Conservation (phyloP, 2,888 invertebrate species). For the Hyppa rectilinea region DNA sequence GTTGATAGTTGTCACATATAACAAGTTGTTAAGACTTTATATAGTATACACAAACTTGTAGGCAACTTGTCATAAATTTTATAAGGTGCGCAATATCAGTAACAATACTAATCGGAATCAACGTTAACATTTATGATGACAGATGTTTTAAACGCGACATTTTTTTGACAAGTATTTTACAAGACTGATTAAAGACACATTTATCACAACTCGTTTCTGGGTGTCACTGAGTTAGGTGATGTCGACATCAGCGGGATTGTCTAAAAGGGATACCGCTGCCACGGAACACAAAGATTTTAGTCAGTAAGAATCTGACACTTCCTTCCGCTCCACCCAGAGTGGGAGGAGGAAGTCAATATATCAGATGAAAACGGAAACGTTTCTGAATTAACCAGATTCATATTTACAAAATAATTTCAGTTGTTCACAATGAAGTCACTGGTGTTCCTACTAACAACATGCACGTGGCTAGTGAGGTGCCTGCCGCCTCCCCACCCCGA, state of each 20-base stretch:
- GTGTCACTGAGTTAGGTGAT: background rate
- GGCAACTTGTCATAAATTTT: background rate
- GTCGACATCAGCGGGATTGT: too few species aligned
- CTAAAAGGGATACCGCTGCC: too few species aligned
- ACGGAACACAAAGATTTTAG: too few species aligned
- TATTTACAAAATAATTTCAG: conserved; percentile 36
- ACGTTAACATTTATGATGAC: background rate
- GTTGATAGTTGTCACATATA: background rate
- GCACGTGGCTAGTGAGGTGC: conserved; percentile 72
- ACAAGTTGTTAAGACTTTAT: background rate
- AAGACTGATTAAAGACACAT: background rate
- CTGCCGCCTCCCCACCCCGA: conserved; percentile 90
- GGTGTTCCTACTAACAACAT: conserved; percentile 72
- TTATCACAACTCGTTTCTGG: background rate
- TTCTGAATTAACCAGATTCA: background rate
- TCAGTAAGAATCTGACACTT: too few species aligned
- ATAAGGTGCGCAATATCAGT: background rate
- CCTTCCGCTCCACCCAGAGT: too few species aligned
- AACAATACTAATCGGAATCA: background rate
- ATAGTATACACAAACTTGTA: background rate
- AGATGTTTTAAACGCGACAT: background rate
- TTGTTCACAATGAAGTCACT: conserved; percentile 70
- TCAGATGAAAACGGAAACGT: background rate
- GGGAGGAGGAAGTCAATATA: too few species aligned
- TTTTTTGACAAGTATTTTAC: background rate